Evolutionary conservation across 2,888 invertebrate species (phyloP).

Genomic region (Chalcosyrphus nemorum): DNA sequence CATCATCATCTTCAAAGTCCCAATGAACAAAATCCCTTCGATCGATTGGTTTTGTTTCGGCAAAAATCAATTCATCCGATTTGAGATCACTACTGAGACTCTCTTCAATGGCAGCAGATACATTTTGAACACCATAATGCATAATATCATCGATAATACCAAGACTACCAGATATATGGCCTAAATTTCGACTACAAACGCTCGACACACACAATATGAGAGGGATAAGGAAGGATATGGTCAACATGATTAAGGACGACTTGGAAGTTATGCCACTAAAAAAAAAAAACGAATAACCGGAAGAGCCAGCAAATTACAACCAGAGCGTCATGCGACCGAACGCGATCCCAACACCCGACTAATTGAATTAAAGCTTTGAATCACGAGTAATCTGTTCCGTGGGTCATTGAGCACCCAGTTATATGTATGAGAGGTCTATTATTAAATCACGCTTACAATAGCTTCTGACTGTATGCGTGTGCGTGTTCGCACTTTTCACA

Average conservation of each 20-base stretch:
- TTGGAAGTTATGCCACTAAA: not conserved
- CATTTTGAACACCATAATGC: constrained; percentile 59
- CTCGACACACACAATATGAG: not conserved
- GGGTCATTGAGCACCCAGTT: constrained; percentile 51
- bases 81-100: constrained; percentile 55
- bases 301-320: constrained; percentile 9
- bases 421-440: constrained; percentile 36
- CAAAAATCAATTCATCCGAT: constrained; percentile 79
- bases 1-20: constrained; percentile 64
- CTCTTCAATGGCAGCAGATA: constrained; percentile 45
- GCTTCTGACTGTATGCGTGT: not conserved
- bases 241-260: constrained; percentile 42
- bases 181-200: constrained; percentile 25
- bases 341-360: constrained; percentile 62
- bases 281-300: constrained; percentile 20
- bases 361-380: constrained; percentile 66
- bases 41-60: constrained; percentile 59
- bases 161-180: constrained; percentile 55
- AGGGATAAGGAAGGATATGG: not conserved
- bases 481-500: constrained; percentile 20
- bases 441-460: constrained; percentile 30
- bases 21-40: constrained; percentile 62
- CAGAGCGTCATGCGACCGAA: constrained; percentile 41
- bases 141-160: constrained; percentile 64
- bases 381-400: constrained; percentile 48